These are phyloP conservation scores for Sorex maritimensis DNA, from an alignment of 2,797 vertebrate species.

Conservation along the genomic window DNA sequence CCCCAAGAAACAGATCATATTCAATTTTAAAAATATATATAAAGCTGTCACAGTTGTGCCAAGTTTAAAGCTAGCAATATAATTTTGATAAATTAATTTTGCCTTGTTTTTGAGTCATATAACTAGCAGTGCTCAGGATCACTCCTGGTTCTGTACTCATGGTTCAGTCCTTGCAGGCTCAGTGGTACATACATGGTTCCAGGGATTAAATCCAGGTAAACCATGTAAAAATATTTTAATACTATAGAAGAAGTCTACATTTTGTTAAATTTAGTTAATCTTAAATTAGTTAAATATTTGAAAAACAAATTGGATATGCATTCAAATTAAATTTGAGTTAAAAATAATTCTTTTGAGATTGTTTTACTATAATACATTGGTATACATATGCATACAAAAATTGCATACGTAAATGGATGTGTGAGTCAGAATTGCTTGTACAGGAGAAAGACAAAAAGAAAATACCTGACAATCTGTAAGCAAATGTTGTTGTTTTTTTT, in stretches of 20 bases:
- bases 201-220: too few relatives aligned
- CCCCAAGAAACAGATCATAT: constrained; percentile 37
- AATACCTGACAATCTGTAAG: not conserved
- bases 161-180: too few relatives aligned
- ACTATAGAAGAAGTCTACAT: not conserved
- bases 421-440: not conserved
- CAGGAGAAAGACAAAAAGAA: not conserved
- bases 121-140: too few relatives aligned
- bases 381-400: not conserved
- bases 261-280: not conserved
- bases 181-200: too few relatives aligned
- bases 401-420: not conserved
- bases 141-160: too few relatives aligned
- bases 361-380: not conserved
- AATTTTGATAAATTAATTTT: constrained; percentile 8
- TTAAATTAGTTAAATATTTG: constrained; percentile 16
- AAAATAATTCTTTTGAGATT: not conserved
- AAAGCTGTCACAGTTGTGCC: not conserved
- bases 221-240: not conserved
- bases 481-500: not conserved
- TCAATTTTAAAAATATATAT: constrained; percentile 51
- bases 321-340: constrained; percentile 21
- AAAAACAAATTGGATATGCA: not conserved
- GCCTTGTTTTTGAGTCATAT: too few relatives aligned
- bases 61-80: constrained; percentile 15